These are phyloP conservation scores for Trinorchestia longiramus DNA, from an alignment of 1,140 invertebrate species.

Conservation along the genomic window DNA sequence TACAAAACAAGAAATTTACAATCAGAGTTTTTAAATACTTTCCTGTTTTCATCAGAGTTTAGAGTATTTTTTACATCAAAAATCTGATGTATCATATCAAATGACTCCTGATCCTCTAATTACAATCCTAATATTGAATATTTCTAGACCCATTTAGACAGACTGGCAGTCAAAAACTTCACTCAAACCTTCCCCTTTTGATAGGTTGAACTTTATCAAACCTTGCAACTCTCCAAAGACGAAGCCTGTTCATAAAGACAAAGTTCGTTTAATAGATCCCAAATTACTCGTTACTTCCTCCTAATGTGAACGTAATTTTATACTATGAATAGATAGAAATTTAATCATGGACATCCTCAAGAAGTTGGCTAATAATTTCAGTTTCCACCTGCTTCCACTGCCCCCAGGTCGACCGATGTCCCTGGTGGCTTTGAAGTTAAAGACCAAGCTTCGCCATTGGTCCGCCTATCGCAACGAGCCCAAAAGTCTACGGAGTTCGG, in stretches of 20 bases:
- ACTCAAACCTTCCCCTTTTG: not conserved
- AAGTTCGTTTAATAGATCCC: not conserved
- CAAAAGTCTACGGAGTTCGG: conserved; percentile 4
- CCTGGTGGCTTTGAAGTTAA: not conserved
- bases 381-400: not conserved
- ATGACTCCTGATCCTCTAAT: not conserved
- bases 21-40: not conserved
- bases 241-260: not conserved
- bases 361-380: not conserved
- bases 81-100: not conserved
- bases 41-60: not conserved
- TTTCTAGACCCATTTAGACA: not conserved
- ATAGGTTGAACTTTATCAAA: not conserved
- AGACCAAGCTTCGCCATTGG: too few relatives aligned
- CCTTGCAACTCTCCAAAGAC: not conserved
- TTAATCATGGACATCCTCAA: not conserved
- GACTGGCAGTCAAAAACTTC: not conserved
- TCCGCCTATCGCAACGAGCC: not conserved
- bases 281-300: not conserved
- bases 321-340: not conserved
- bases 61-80: not conserved
- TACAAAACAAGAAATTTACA: too few relatives aligned
- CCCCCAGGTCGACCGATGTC: not conserved
- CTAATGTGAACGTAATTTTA: not conserved
- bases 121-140: not conserved